These are phyloP conservation scores for Folsomia manolachei DNA, from an alignment of 2,888 invertebrate genomes.

Conservation along the genomic window DNA sequence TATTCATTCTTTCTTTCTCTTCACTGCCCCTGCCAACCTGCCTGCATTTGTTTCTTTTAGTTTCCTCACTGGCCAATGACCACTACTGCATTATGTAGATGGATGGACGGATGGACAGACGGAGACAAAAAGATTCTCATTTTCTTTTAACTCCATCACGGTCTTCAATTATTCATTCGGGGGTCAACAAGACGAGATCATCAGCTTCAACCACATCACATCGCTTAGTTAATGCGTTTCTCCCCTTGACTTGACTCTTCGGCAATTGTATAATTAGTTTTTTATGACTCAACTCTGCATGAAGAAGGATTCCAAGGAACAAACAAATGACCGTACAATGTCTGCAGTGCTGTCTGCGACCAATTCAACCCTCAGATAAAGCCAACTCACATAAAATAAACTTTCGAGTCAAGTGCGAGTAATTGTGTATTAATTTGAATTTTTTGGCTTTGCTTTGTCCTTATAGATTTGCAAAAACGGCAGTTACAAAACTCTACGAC, in stretches of 20 bases:
- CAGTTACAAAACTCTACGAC: no score
- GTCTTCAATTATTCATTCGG: constrained; percentile 23
- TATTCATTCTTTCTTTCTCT: constrained; percentile 30
- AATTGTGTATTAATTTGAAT: no score
- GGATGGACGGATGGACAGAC: constrained; percentile 26
- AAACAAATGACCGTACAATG: constrained; percentile 6
- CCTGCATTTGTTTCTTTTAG: not conserved
- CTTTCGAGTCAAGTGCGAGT: no score
- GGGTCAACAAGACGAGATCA: constrained; percentile 32
- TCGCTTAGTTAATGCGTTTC: constrained; percentile 19
- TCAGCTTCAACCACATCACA: constrained; percentile 20
- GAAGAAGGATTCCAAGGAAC: not conserved
- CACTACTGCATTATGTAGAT: no score
- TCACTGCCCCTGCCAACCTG: not conserved
- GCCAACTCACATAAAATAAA: not conserved
- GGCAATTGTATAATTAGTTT: constrained; percentile 26
- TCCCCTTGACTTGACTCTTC: constrained; percentile 10
- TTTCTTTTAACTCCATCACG: constrained; percentile 20
- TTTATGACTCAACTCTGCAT: constrained; percentile 7
- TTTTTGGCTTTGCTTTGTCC: no score
- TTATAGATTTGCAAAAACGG: no score
- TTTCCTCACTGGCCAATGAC: constrained; percentile 34
- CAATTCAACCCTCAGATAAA: not conserved
- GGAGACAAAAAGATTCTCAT: constrained; percentile 26
- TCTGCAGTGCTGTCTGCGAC: not conserved